Percentiles rank a stretch among this genome's conserved stretches.
These are phyloP conservation scores for Calliopum simillimum DNA, from an alignment of 2,888 invertebrate species.

Conservation along the genomic window DNA sequence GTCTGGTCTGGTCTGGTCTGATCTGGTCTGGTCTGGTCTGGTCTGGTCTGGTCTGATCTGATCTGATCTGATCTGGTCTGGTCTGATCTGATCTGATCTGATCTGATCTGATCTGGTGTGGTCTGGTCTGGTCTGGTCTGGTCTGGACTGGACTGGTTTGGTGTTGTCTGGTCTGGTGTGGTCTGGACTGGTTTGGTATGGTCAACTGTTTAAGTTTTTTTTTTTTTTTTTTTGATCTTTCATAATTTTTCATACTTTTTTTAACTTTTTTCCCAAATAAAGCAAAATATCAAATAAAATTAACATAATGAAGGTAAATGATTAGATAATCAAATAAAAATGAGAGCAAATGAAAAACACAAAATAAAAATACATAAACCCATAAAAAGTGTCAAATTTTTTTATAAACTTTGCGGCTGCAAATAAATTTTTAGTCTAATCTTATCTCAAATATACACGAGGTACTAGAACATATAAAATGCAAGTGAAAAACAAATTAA, in stretches of 20 bases:
- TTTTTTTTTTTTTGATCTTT: background rate
- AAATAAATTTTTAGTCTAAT: constrained; percentile 26
- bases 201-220: no score
- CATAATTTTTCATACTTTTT: background rate
- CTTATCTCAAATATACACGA: constrained; percentile 21
- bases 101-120: no score
- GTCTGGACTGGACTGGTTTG: no score
- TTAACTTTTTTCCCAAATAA: constrained; percentile 34
- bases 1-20: no score
- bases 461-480: constrained; percentile 32
- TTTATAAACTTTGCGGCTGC: background rate
- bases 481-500: constrained; percentile 31
- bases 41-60: no score
- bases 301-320: constrained; percentile 39
- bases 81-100: no score
- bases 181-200: no score
- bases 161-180: no score
- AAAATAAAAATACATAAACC: constrained; percentile 50
- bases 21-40: no score
- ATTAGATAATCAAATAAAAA: constrained; percentile 45
- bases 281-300: constrained; percentile 42
- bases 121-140: no score
- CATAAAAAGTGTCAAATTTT: background rate
- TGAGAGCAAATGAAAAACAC: constrained; percentile 38
- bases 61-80: no score